These are phyloP conservation scores for Fragum sueziense DNA, from an alignment of 2,888 invertebrate genomes.

Conservation along the genomic window DNA sequence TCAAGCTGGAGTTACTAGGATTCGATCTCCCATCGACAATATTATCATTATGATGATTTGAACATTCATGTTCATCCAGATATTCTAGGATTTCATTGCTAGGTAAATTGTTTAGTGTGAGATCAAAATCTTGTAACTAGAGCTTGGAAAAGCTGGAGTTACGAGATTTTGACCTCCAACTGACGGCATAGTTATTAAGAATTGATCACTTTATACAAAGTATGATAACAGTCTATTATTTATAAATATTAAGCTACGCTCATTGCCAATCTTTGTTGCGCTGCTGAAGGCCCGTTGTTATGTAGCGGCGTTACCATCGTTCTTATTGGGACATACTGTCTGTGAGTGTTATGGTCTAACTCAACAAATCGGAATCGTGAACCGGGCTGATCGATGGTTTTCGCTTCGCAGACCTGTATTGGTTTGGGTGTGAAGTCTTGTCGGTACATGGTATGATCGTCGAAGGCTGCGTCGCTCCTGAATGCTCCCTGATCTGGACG, in stretches of 20 bases:
- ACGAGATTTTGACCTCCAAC: too few species aligned
- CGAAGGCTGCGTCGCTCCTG: slow-evolving; percentile 70
- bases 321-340: slow-evolving; percentile 67
- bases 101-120: too few species aligned
- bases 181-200: too few species aligned
- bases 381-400: slow-evolving; percentile 71
- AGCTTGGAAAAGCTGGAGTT: too few species aligned
- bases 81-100: too few species aligned
- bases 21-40: too few species aligned
- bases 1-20: too few species aligned
- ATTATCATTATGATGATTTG: too few species aligned
- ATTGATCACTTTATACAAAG: too few species aligned
- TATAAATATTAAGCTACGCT: slow-evolving; percentile 60
- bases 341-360: slow-evolving; percentile 77
- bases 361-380: slow-evolving; percentile 72
- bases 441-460: slow-evolving; percentile 77
- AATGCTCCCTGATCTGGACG: slow-evolving; percentile 68
- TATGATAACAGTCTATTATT: too few species aligned
- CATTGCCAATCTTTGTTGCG: slow-evolving; percentile 61
- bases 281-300: slow-evolving; percentile 35
- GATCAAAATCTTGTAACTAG: too few species aligned
- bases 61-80: too few species aligned
- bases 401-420: slow-evolving; percentile 75
- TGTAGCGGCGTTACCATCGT: slow-evolving; percentile 64
- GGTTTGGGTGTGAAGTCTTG: slow-evolving; percentile 74